phyloP scores from a whole-genome alignment of 2,113 vertebrate genomes.

The Agapornis roseicollis region DNA sequence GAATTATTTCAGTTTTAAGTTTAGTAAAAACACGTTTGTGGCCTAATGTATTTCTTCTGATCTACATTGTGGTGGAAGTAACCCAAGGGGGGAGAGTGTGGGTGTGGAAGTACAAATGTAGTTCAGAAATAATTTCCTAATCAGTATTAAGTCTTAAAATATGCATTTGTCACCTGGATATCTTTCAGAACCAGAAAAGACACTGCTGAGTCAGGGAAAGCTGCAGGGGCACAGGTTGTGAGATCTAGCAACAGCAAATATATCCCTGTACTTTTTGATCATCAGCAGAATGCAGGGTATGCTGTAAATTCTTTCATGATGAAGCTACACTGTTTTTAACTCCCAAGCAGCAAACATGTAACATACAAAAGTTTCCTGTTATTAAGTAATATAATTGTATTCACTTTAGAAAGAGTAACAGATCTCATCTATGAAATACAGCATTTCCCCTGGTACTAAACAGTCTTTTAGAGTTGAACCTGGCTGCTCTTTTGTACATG shows the following conservation, averaged over 20 bases:
- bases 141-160: background rate
- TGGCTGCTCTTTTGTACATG: accelerated
- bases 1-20: background rate
- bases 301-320: background rate
- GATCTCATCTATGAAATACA: background rate
- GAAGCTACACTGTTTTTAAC: background rate
- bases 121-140: background rate
- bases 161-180: background rate
- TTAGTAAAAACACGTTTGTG: no score
- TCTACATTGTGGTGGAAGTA: background rate
- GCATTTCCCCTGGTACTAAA: background rate
- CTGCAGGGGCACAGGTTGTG: no score
- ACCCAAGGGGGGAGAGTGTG: no score
- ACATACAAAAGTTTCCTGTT: background rate
- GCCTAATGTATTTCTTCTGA: background rate
- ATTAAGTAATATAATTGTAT: background rate
- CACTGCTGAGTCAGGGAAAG: no score
- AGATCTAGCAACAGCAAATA: background rate
- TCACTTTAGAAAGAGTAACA: background rate
- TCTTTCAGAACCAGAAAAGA: no score
- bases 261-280: accelerated
- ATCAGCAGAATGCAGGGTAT: background rate
- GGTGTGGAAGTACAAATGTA: background rate
- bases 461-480: background rate
- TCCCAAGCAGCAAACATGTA: background rate